Evolutionary conservation across 1,140 invertebrate genomes (phyloP).

Genomic region (Apis laboriosa): DNA sequence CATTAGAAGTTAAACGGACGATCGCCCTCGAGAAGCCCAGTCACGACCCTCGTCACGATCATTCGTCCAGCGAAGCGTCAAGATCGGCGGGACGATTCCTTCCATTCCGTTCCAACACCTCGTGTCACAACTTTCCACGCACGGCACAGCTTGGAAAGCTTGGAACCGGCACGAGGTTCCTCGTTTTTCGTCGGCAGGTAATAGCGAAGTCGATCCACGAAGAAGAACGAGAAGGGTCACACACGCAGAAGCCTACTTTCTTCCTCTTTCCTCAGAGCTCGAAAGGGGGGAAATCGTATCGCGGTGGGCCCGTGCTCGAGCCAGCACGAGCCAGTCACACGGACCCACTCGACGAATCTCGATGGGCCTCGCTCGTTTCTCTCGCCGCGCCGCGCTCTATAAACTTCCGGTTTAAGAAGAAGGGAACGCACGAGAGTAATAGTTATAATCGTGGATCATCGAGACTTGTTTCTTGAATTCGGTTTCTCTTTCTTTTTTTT

Average conservation of each 20-base stretch:
- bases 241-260: slow-evolving; percentile 70
- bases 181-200: slow-evolving; percentile 50
- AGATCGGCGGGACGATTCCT: background rate
- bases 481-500: too few species aligned
- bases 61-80: background rate
- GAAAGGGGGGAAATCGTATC: slow-evolving; percentile 30
- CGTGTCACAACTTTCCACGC: slow-evolving; percentile 59
- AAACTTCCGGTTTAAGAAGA: too few species aligned
- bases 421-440: too few species aligned
- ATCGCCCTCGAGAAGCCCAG: too few species aligned
- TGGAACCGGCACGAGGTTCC: slow-evolving; percentile 14
- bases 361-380: slow-evolving; percentile 2
- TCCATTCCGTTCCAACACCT: background rate
- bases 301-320: background rate
- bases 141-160: slow-evolving; percentile 50
- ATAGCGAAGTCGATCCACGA: slow-evolving; percentile 66
- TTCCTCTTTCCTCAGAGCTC: slow-evolving; percentile 58
- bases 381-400: slow-evolving; percentile 17
- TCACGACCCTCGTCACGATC: background rate
- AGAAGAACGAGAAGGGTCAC: slow-evolving; percentile 62
- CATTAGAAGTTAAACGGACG: too few species aligned
- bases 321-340: slow-evolving; percentile 54
- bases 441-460: too few species aligned
- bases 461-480: background rate
- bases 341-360: slow-evolving; percentile 46